Conservation (phyloP, 2,888 invertebrate species). For the Junonia oenone region DNA sequence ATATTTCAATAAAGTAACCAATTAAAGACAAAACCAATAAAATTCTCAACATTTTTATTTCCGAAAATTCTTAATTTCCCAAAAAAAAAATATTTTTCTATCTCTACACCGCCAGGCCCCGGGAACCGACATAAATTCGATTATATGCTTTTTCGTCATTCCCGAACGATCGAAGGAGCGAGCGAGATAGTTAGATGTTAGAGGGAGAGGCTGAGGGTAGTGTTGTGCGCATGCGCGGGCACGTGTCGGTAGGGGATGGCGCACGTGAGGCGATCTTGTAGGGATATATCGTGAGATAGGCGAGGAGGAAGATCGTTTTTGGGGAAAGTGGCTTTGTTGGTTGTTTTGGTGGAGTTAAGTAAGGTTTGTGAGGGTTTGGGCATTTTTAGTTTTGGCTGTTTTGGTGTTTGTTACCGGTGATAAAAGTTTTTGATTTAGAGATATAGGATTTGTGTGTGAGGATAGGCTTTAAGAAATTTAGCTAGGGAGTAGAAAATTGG, state of each 20-base stretch:
- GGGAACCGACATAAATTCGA: slow-evolving; percentile 69
- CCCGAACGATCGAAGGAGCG: slow-evolving; percentile 68
- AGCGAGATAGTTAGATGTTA: slow-evolving; percentile 35
- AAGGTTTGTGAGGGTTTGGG: no score
- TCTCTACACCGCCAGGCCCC: slow-evolving; percentile 43
- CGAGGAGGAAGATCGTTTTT: neutral
- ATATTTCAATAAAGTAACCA: no score
- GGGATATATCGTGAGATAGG: slow-evolving; percentile 39
- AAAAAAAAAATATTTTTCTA: slow-evolving; percentile 37
- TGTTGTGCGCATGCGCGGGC: slow-evolving; percentile 61
- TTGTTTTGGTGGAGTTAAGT: neutral
- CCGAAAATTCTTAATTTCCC: no score
- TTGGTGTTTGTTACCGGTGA: no score
- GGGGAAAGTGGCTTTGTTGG: neutral
- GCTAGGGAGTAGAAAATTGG: no score
- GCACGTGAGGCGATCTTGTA: slow-evolving; percentile 35
- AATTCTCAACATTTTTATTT: no score
- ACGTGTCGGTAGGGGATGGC: slow-evolving; percentile 53
- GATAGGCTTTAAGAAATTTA: no score
- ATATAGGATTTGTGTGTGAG: no score
- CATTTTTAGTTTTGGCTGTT: no score
- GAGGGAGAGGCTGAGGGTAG: slow-evolving; percentile 4
- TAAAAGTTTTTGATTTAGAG: no score
- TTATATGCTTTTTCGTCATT: slow-evolving; percentile 76
- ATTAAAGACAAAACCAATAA: no score